Evolutionary conservation across 2,113 vertebrate genomes (phyloP).

Genomic region (Lethenteron camtschaticum): DNA sequence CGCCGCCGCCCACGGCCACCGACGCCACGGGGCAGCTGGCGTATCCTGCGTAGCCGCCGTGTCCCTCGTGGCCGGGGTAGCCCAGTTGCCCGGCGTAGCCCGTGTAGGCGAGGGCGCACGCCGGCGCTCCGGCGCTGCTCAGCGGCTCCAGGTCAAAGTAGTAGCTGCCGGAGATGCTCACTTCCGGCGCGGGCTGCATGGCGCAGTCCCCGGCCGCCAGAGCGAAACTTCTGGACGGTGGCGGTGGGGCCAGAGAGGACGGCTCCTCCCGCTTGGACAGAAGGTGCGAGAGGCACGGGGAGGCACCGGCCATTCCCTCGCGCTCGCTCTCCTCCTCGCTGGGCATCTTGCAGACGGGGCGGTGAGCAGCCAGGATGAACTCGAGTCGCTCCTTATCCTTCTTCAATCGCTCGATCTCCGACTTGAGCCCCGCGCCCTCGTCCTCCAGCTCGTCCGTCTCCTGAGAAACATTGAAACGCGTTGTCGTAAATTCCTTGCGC

Average conservation of each 20-base stretch:
- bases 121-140: no score
- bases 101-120: no score
- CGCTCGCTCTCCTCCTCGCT: constrained; percentile 20
- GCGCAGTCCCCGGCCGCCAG: no score
- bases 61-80: no score
- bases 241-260: no score
- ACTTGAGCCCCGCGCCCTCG: constrained; percentile 63
- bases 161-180: constrained; percentile 3
- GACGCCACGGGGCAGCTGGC: no score
- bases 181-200: neutral
- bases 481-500: no score
- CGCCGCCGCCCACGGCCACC: no score
- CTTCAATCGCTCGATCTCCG: constrained; percentile 59
- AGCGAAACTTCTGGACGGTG: no score
- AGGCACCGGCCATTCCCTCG: neutral
- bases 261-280: no score
- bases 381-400: constrained; percentile 90
- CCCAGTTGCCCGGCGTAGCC: no score
- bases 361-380: constrained; percentile 79
- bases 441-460: constrained; percentile 86
- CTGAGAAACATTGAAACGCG: constrained; percentile 18
- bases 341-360: constrained; percentile 76
- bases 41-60: no score
- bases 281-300: neutral
- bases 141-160: constrained; percentile 5